Conservation (phyloP, 2,797 vertebrate genomes). For the Jordanella pulchra region DNA sequence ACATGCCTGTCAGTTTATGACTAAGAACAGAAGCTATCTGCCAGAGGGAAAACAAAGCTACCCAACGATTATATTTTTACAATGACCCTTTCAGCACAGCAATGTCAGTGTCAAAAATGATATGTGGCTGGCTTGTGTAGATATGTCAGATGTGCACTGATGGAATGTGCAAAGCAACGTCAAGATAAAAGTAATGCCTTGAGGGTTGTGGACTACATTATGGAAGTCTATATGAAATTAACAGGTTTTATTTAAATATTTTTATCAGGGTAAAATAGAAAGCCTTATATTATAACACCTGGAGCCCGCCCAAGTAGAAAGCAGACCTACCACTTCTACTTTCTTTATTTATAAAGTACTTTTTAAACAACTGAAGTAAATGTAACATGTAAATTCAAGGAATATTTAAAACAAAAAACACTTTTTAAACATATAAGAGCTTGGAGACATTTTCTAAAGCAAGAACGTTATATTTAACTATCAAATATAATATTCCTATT, state of each 20-base stretch:
- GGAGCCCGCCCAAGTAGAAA: conserved; percentile 1
- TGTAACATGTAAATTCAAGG: too few relatives aligned
- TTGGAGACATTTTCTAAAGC: not conserved
- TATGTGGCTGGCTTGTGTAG: conserved; percentile 42
- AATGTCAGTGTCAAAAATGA: conserved; percentile 45
- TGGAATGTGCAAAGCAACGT: conserved; percentile 55
- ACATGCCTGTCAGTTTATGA: conserved; percentile 29
- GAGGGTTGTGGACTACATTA: conserved; percentile 23
- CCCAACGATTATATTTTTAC: conserved; percentile 47
- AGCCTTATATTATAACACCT: conserved; percentile 40
- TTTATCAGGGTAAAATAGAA: conserved; percentile 28
- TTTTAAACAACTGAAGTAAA: too few relatives aligned
- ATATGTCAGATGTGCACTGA: conserved; percentile 54
- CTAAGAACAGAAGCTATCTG: conserved; percentile 26
- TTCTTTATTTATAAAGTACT: too few relatives aligned
- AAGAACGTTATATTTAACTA: not conserved
- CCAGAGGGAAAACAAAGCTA: conserved; percentile 12
- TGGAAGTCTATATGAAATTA: conserved; percentile 28
- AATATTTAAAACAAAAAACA: too few relatives aligned
- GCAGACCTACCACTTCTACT: not conserved
- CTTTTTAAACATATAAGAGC: not conserved
- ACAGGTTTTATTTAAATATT: conserved; percentile 44
- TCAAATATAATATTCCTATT: not conserved
- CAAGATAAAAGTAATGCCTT: conserved; percentile 30
- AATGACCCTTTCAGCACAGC: conserved; percentile 65